A percentile compares a stretch with the other conserved stretches of the same genome.
These are phyloP conservation scores for Gephyroberyx darwinii DNA, from an alignment of 2,797 vertebrate species.

Conservation along the genomic window DNA sequence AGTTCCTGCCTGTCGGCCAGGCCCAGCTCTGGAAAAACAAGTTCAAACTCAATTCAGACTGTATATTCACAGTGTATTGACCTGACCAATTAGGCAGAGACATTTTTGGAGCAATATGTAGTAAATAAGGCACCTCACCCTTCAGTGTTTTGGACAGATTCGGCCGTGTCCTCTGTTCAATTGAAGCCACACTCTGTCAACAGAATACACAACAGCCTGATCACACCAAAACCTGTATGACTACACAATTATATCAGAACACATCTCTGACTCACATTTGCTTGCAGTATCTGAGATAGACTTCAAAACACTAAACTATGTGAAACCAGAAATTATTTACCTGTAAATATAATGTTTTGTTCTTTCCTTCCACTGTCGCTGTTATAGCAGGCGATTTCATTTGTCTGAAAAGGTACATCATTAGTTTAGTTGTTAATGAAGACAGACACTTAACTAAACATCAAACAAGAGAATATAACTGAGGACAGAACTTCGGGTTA, in stretches of 20 bases:
- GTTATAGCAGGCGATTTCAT: slow-evolving; percentile 97
- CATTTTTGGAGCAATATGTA: background rate
- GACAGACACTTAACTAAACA: background rate
- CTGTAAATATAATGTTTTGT: slow-evolving; percentile 96
- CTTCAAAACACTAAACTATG: slow-evolving; percentile 13
- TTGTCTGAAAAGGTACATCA: slow-evolving; percentile 79
- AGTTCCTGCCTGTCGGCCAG: slow-evolving; percentile 90
- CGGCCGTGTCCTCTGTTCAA: slow-evolving; percentile 92
- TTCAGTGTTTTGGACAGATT: slow-evolving; percentile 92
- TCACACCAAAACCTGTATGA: slow-evolving; percentile 17
- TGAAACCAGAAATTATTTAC: slow-evolving; percentile 70
- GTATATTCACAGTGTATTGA: slow-evolving; percentile 15
- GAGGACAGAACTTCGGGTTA: background rate
- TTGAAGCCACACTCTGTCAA: slow-evolving; percentile 87
- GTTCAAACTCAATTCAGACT: slow-evolving; percentile 27
- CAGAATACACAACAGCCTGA: slow-evolving; percentile 41
- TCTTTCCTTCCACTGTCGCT: slow-evolving; percentile 90
- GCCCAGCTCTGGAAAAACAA: slow-evolving; percentile 84
- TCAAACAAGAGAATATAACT: background rate
- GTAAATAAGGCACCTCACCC: slow-evolving; percentile 76
- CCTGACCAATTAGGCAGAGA: background rate
- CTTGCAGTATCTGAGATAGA: background rate
- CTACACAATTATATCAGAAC: background rate
- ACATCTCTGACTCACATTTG: background rate
- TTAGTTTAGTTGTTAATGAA: background rate